Evolutionary conservation across 2,113 vertebrate species (phyloP), one percentile per base, ranked within the genome.

Genomic region (Lamprotornis superbus): DNA sequence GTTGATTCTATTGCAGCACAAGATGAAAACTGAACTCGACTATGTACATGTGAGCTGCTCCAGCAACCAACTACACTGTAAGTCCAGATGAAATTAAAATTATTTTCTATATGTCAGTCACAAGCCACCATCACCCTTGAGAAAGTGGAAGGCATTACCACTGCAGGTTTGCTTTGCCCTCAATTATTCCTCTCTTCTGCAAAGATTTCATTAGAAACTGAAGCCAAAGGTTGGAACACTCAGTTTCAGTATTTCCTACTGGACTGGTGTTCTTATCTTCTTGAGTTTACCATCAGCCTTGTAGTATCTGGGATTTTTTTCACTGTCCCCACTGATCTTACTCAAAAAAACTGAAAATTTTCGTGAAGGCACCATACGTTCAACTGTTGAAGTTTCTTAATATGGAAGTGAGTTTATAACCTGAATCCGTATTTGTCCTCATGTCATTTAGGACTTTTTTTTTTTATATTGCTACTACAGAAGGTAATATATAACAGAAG

Each of bases 291-390:
- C 55, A 20, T 24, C 31, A 77, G 10, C 25, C 16, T 61, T n/a
- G 17, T 8, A 67, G 23, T 21, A 70, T 21, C 61, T 18, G 12
- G 39, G 35, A 49, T 70, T 93, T 65, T 74, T 65, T 27, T 39
- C n/a, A 40, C 1, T 40, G 40, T 11, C 6, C 7, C 19, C 23
- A 40, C 12, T 31, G n/a, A 17, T 49, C 5, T 44, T 55, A 55
- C 3, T 50, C 2, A 28, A 11, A 78, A 59, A 61, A 46, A 1
- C n/a, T n/a, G 17, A 76, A 81, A 20, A 23, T 11, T 53, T 53
- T 37, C n/a, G 3, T 46, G 53, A 75, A 40, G 6, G 12, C 12
- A 65, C 5, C 19, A 57, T 21, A 53, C 0, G 0, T 39, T 52
- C 24, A 87, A 47, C 37, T 5, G 0, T 5, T 75, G 4, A 76